A percentile compares a stretch with the other conserved stretches of the same genome.
Conservation (phyloP, 2,113 vertebrate genomes). For the Silurus asotus region DNA sequence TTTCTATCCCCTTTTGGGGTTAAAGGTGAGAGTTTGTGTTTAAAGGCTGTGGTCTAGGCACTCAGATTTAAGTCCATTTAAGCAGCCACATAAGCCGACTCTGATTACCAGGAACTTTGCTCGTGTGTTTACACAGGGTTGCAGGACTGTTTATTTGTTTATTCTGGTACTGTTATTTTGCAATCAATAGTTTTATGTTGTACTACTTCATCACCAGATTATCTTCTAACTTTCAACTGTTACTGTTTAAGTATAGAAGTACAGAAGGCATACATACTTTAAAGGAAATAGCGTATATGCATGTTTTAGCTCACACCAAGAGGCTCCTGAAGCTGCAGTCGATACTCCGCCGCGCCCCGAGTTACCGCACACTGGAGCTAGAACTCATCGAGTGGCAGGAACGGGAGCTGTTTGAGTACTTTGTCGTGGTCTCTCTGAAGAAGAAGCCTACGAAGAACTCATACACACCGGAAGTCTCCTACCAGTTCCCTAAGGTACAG, state of each 20-base stretch:
- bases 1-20: background rate
- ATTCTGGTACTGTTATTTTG: background rate
- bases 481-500: conserved; percentile 96
- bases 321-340: conserved; percentile 94
- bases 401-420: conserved; percentile 95
- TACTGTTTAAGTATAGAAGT: background rate
- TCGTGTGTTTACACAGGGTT: too few relatives aligned
- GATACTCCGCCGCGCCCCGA: conserved; percentile 89
- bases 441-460: conserved; percentile 94
- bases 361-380: conserved; percentile 94
- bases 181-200: background rate
- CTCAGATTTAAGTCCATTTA: background rate
- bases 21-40: background rate
- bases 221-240: background rate
- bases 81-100: background rate
- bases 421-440: conserved; percentile 95
- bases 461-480: conserved; percentile 92
- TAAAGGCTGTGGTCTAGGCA: background rate
- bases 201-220: background rate
- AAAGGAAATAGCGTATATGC: background rate
- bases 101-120: background rate
- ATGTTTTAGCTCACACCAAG: conserved; percentile 86
- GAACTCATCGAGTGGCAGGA: conserved; percentile 99
- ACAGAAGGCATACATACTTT: background rate
- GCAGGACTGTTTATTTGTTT: background rate